Base-by-base conservation (phyloP, 2,888 invertebrate species). In the Trachelus tabidus region DNA sequence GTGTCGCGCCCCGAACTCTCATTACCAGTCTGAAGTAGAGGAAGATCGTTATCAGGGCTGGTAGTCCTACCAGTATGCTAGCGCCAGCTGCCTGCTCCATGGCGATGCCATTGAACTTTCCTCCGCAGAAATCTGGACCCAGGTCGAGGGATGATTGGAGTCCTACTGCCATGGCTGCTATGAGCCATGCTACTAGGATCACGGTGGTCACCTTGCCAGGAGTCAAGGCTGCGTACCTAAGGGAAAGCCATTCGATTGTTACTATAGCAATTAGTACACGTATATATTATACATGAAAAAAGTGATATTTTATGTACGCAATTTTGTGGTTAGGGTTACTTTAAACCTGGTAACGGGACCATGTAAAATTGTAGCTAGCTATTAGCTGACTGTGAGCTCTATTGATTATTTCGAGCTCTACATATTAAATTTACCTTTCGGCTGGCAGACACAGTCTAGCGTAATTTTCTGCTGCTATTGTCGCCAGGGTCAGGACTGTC, bases 121-220 rank as follows among this genome's bases (percentile, higher is more conserved):
- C 92, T 12, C 92, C 92, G 88, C 96, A 96, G 86, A 95, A 95
- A 85, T 96, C 95, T 78, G 95, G 95, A 34, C 95, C 95, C 0
- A 94, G 89, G 15, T 93, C 92, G 35, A 93, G 88, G 69, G 93
- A 92, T 75, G 95, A 94, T 83, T 96, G 96, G 1, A 94, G 86
- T 0, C 93, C 93, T 0, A 95, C 94, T 9, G 94, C 92, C 2
- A 92, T 84, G 0, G 93, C 92, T 74, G 95, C 93, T 15, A 94
- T 81, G 3, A 92, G 79, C 94, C 95, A 95, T 15, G 95, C 92
- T 6, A 91, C 75, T 23, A 94, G 79, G 23, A 94, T 91, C 0
- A 94, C 88, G 0, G 92, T 86, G 0, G 94, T 94, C 81, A 94
- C 93, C 75, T 91, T 91, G 69, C 89, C 87, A 23, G 92, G 91